Evolutionary conservation across 30 jellyfish, hydroid and myxozoan genomes (phyloP), one percentile per base, ranked within the genome.

Genomic region (Cassiopea xamachana): DNA sequence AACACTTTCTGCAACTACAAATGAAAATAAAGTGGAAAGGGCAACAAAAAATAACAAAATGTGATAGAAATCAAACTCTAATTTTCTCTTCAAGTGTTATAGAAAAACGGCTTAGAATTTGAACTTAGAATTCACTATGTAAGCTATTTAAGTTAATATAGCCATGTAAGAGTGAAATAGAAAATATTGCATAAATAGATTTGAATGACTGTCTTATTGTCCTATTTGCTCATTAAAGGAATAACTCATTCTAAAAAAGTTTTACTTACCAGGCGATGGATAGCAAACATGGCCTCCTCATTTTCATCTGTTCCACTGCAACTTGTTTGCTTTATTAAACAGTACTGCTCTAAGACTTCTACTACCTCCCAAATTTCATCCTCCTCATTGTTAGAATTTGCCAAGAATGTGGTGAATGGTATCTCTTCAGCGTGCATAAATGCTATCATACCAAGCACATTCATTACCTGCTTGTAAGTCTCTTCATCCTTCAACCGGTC

Each of bases 341-440:
- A 86, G 60, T 55, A 86, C 47, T 86, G 93, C 55, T 74, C 88
- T 39, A 86, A 59, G 18, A 86, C 50, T 48, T 86, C 93, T 19
- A 86, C 60, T 5, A 74, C 87, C n/a, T 86, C 93, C 87, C 87
- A 86, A 7, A 86, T 10, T 2, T 3, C 80, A 86, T 86, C 93
- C 47, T 74, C 82, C 39, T 86, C 82, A 75, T 74, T 67, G 48
- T 51, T 61, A 60, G 87, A 82, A 18, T 51, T 39, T 9, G 74
- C 75, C 8, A 86, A 76, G 59, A 86, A 86, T 8, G 87, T 86
- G 73, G 64, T 75, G 46, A 86, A 86, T n/a, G 93, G 93, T 17
- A 86, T 86, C 60, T 86, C 84, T 16, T 86, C 93, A 1, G 93
- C 93, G 60, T 86, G 93, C 64, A 86, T 64, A 75, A 72, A 86